Conservation (phyloP, 2,888 invertebrate genomes). For the Ochropacha duplaris region DNA sequence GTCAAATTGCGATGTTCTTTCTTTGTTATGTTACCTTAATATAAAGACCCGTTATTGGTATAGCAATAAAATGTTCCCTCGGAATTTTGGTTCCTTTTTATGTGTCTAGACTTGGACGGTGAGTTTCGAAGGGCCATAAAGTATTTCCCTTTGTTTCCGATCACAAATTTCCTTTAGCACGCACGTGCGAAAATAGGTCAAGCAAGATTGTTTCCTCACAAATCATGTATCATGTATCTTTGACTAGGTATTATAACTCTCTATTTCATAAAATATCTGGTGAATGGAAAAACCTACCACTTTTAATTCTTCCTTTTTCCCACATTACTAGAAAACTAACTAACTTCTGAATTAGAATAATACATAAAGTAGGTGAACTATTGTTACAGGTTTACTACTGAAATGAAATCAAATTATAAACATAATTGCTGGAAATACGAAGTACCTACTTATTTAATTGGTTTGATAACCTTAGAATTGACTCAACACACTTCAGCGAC, state of each 20-base stretch:
- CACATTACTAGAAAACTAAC: no score
- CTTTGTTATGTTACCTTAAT: conserved; percentile 20
- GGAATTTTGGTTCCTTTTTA: conserved; percentile 63
- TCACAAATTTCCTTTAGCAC: conserved; percentile 35
- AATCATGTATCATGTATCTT: background rate
- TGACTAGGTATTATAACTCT: no score
- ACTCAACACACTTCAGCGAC: background rate
- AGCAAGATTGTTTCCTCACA: conserved; percentile 4
- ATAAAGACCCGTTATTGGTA: conserved; percentile 53
- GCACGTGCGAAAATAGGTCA: conserved; percentile 67
- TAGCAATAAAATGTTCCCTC: conserved; percentile 54
- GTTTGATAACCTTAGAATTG: background rate
- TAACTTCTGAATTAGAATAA: no score
- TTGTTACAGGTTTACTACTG: no score
- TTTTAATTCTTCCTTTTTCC: no score
- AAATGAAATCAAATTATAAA: no score
- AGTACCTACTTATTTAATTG: no score
- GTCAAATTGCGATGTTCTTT: background rate
- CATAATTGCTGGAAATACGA: background rate
- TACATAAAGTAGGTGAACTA: no score
- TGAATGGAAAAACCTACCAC: no score
- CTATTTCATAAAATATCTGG: no score
- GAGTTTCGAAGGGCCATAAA: conserved; percentile 61
- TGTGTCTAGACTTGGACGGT: conserved; percentile 72
- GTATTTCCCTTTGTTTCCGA: conserved; percentile 57